phyloP scores from a whole-genome alignment of 2,888 invertebrate genomes.

The Nyleta sp. region DNA sequence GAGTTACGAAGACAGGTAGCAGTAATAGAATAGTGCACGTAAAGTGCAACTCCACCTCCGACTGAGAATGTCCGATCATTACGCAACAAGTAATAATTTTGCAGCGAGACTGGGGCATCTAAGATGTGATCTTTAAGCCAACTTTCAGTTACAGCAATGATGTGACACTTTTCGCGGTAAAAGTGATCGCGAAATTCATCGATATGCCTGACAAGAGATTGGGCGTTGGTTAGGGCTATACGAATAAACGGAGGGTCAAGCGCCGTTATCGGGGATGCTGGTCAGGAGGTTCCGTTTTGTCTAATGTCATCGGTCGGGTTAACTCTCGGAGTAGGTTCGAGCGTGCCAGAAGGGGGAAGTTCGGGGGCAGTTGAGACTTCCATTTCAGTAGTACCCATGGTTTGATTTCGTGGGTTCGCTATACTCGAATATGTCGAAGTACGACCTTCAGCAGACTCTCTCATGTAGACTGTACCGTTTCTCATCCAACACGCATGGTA shows the following conservation, averaged over 20 bases:
- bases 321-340: too few species aligned
- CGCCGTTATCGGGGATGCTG: too few species aligned
- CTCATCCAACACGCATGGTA: constrained; percentile 4
- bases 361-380: too few species aligned
- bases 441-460: not conserved
- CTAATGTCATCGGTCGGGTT: too few species aligned
- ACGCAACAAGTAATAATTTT: not conserved
- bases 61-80: not conserved
- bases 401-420: too few species aligned
- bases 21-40: not conserved
- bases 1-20: not conserved
- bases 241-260: not conserved
- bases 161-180: not conserved
- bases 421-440: not conserved
- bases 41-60: not conserved
- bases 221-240: not conserved
- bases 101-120: not conserved
- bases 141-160: constrained; percentile 2
- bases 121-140: constrained; percentile 3
- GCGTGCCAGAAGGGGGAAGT: too few species aligned
- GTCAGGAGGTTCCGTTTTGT: too few species aligned
- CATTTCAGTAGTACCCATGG: too few species aligned
- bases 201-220: not conserved
- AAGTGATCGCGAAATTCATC: constrained; percentile 4
- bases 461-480: not conserved